Conservation (phyloP, 2,113 vertebrate species). For the Arizona elegans region DNA sequence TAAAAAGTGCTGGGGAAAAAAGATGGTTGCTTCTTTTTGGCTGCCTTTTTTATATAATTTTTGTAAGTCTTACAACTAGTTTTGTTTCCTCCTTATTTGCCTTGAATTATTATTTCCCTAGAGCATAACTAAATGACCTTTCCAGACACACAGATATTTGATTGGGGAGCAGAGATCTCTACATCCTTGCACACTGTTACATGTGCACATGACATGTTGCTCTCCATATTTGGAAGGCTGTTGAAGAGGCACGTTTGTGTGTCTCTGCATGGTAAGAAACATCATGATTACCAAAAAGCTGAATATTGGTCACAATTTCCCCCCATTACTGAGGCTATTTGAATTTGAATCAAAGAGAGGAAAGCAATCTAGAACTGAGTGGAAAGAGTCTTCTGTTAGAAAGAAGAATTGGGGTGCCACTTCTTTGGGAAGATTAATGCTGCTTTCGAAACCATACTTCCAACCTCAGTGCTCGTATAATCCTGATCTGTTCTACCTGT, state of each 20-base stretch:
- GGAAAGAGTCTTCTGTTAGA: background rate
- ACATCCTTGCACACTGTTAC: background rate
- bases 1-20: background rate
- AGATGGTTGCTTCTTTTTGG: background rate
- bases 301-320: background rate
- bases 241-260: background rate
- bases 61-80: background rate
- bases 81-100: background rate
- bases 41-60: background rate
- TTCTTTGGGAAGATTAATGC: background rate
- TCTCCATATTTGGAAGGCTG: background rate
- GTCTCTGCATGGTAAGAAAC: background rate
- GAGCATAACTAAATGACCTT: background rate
- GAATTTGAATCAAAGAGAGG: background rate
- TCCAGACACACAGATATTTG: background rate
- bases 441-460: background rate
- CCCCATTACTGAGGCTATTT: background rate
- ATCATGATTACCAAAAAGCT: background rate
- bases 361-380: background rate
- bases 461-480: background rate
- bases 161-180: background rate
- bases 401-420: background rate
- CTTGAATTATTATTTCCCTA: background rate
- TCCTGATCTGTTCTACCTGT: background rate
- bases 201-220: background rate